Base-by-base conservation (phyloP, 1,140 invertebrate genomes). In the Cepaea nemoralis region DNA sequence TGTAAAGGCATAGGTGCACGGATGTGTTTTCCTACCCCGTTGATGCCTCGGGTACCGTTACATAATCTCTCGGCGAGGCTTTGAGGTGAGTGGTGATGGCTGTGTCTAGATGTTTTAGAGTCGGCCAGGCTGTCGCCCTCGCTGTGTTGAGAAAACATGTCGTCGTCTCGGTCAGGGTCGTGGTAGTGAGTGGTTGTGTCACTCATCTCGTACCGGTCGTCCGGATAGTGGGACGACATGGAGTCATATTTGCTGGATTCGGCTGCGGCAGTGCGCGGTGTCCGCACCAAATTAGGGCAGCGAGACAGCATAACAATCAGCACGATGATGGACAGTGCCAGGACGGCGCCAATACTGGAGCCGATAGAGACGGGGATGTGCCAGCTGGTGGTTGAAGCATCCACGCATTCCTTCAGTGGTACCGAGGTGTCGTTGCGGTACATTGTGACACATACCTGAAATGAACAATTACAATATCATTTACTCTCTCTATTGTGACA, bases 281-380 rank as follows among this genome's bases (percentile, higher is more conserved):
- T 85, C 16, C 84, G 70, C 8, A 86, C 71, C 10, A 85, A 74
- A 16, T 84, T 81, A 0, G 86, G 85, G 77, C 88, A 90, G 35
- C 88, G 83, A 8, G 88, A 85, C 12, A 90, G 81, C 37, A 90
- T 79, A 19, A 90, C 88, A 40, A 90, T 88, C 14, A 89, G 76
- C 10, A 90, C 88, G 33, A 90, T 90, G 76, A 90, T 86, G 16
- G 86, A 87, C 0, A 90, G 83, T 22, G 89, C 88, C 33, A 90
- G 81, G 0, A 90, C 80, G 19, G 89, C 89, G 0, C 89, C 89
- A 33, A 90, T 87, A 74, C 89, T 90, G 81, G 88, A 89, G 33
- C 88, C 89, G 37, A 90, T 86, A 37, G 89, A 89, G n/a, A 90
- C 89, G n/a, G 89, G 89, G 31, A 90, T 85, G 69, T 88, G 86